These are phyloP conservation scores for Siphamia tubifer DNA, from an alignment of 2,113 vertebrate species.

Conservation along the genomic window DNA sequence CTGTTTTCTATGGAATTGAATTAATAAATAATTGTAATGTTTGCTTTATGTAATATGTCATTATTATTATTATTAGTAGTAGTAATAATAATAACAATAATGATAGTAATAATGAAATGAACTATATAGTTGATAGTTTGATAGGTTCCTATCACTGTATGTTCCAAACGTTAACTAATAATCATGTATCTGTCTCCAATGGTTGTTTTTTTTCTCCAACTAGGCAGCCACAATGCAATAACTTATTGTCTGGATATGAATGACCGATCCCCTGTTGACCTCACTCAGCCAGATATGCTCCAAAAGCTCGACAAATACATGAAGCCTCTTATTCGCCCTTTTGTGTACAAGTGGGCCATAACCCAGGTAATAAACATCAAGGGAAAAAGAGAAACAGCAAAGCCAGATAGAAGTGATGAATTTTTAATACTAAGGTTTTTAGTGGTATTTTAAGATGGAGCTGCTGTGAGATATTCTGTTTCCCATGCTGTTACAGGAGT, in stretches of 20 bases:
- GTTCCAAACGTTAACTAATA: too few relatives aligned
- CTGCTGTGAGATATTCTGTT: background rate
- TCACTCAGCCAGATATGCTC: slow-evolving; percentile 80
- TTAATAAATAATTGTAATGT: too few relatives aligned
- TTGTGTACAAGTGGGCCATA: slow-evolving; percentile 82
- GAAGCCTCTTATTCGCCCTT: slow-evolving; percentile 81
- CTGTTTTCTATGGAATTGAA: too few relatives aligned
- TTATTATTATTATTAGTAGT: too few relatives aligned
- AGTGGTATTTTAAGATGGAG: background rate
- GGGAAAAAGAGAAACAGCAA: background rate
- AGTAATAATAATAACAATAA: too few relatives aligned
- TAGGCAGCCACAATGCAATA: slow-evolving; percentile 83
- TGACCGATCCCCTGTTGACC: slow-evolving; percentile 78
- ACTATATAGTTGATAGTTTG: too few relatives aligned
- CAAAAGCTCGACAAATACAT: slow-evolving; percentile 81
- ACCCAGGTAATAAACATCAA: slow-evolving; percentile 71
- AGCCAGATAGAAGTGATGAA: background rate
- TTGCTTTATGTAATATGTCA: too few relatives aligned
- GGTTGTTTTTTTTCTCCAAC: background rate
- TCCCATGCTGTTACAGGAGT: slow-evolving; percentile 67
- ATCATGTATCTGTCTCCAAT: background rate
- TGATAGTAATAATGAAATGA: too few relatives aligned
- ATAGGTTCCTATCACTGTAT: too few relatives aligned
- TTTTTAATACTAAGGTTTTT: too few relatives aligned
- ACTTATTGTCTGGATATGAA: slow-evolving; percentile 83